A percentile compares a stretch with the other conserved stretches of the same genome.
These are phyloP conservation scores for Pyrocoelia pectoralis DNA, from an alignment of 2,888 invertebrate species.

Conservation along the genomic window DNA sequence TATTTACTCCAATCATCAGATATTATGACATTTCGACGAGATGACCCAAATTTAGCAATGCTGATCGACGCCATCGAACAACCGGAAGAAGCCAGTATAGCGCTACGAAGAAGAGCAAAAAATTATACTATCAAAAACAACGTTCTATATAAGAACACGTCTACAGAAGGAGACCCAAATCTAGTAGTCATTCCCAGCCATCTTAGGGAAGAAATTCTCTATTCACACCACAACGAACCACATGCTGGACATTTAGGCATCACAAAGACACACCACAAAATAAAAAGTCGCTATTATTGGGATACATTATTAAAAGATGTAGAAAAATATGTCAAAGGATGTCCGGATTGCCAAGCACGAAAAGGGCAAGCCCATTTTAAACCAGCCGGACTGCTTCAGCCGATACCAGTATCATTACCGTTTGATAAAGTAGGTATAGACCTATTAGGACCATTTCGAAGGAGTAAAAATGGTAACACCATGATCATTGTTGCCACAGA, in stretches of 20 bases:
- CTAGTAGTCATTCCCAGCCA: conserved; percentile 8
- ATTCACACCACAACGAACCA: conserved; percentile 17
- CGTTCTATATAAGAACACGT: conserved; percentile 1
- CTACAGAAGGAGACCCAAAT: background rate
- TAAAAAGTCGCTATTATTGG: conserved; percentile 30
- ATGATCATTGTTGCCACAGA: conserved; percentile 44
- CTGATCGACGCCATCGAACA: background rate
- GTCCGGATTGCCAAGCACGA: conserved; percentile 26
- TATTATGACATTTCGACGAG: background rate
- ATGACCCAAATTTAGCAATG: conserved; percentile 8
- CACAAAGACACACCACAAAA: conserved; percentile 18
- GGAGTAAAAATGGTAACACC: conserved; percentile 38
- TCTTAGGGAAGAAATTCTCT: conserved; percentile 4
- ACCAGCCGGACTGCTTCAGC: conserved; percentile 22
- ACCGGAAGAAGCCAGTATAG: background rate
- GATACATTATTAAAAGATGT: conserved; percentile 22
- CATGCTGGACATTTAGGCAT: conserved; percentile 15
- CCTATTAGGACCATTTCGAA: conserved; percentile 26
- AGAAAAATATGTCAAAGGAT: conserved; percentile 33
- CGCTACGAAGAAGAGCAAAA: background rate
- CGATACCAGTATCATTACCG: conserved; percentile 11
- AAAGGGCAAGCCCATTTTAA: conserved; percentile 24
- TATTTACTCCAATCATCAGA: conserved; percentile 14
- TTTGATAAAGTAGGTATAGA: conserved; percentile 23
- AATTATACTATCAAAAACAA: conserved; percentile 7